phyloP scores from a whole-genome alignment of 2,888 invertebrate species.

The Auanema freiburgensis region DNA sequence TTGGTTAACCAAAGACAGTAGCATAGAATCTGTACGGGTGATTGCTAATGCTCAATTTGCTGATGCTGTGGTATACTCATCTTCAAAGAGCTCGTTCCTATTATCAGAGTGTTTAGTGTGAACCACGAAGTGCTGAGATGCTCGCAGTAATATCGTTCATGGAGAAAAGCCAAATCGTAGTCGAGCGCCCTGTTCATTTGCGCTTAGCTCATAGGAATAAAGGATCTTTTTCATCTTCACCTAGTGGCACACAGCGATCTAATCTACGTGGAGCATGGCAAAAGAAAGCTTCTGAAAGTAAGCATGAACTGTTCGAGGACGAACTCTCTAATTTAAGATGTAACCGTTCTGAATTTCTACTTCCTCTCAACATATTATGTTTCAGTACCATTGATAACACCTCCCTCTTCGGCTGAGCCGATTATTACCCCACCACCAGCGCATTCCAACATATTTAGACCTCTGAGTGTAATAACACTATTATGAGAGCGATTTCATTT shows the following conservation, averaged over 20 bases:
- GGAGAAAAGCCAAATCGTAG: constrained; percentile 27
- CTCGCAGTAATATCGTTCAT: constrained; percentile 23
- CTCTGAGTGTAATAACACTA: too few relatives aligned
- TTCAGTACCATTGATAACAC: too few relatives aligned
- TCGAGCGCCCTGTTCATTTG: constrained; percentile 26
- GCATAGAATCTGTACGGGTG: constrained; percentile 21
- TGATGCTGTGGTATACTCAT: constrained; percentile 28
- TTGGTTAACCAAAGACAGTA: constrained; percentile 33
- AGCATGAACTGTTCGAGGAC: constrained; percentile 27
- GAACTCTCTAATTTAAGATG: constrained; percentile 23
- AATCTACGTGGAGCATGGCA: constrained; percentile 42
- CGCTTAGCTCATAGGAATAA: constrained; percentile 9
- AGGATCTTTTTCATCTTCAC: background rate
- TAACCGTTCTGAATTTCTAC: background rate
- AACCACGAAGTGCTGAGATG: constrained; percentile 38
- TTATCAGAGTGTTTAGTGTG: constrained; percentile 23
- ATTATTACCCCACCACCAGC: too few relatives aligned
- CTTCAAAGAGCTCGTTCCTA: background rate
- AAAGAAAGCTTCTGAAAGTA: constrained; percentile 22
- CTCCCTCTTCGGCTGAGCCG: too few relatives aligned
- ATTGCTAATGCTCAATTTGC: constrained; percentile 37
- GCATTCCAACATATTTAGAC: too few relatives aligned
- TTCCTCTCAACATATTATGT: background rate
- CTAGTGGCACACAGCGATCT: constrained; percentile 5
- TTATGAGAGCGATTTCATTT: too few relatives aligned